phyloP scores from a whole-genome alignment of 1,140 invertebrate genomes.

The Drosophila pachea region DNA sequence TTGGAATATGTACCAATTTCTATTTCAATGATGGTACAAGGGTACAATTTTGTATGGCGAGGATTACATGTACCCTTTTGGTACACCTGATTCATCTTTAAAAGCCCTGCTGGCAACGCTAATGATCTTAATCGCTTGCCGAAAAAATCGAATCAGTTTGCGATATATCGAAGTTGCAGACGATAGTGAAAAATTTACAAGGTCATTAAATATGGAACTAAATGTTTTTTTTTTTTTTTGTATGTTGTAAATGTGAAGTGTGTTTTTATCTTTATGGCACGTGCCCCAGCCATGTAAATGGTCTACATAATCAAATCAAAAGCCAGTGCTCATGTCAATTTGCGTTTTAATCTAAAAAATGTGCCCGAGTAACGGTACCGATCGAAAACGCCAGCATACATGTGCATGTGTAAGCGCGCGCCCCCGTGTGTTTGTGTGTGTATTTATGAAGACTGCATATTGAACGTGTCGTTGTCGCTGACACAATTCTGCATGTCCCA shows the following conservation, averaged over 20 bases:
- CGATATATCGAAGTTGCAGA: background rate
- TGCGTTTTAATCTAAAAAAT: slow-evolving; percentile 1
- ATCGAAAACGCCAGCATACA: background rate
- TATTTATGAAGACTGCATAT: slow-evolving; percentile 19
- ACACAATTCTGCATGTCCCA: slow-evolving; percentile 50
- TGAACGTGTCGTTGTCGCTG: slow-evolving; percentile 33
- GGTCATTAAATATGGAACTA: background rate
- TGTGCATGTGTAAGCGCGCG: background rate
- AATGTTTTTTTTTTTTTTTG: background rate
- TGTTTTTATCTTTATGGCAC: slow-evolving; percentile 6
- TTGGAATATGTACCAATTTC: too few relatives aligned
- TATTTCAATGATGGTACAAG: background rate
- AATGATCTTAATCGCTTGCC: background rate
- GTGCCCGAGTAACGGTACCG: slow-evolving; percentile 16
- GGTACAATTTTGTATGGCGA: background rate
- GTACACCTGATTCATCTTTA: background rate
- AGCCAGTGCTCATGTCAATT: background rate
- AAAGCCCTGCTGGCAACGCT: background rate
- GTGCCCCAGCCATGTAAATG: background rate
- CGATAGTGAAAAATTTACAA: background rate
- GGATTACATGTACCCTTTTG: background rate
- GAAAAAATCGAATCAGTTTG: background rate
- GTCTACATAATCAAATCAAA: background rate
- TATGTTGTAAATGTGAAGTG: background rate
- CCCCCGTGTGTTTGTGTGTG: slow-evolving; percentile 1